Evolutionary conservation across 2,113 vertebrate genomes (phyloP).

Genomic region (Lampris incognitus): DNA sequence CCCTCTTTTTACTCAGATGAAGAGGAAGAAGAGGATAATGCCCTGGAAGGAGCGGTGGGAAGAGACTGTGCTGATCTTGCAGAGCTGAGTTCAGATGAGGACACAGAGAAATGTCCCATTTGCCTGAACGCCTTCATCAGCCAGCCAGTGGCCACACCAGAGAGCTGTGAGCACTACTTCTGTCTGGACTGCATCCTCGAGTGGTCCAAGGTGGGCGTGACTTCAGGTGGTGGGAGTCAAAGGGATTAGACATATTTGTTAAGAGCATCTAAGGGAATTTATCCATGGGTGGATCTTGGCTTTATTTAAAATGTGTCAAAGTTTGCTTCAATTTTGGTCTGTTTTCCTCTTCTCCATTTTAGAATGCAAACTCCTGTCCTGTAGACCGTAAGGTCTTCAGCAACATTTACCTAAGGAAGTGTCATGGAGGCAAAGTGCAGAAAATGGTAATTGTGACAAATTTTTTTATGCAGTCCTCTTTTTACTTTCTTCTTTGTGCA

Average conservation of each 20-base stretch:
- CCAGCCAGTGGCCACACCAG: slow-evolving; percentile 94
- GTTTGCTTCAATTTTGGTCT: background rate
- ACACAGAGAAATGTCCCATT: slow-evolving; percentile 92
- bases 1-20: slow-evolving; percentile 45
- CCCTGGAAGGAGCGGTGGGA: slow-evolving; percentile 60
- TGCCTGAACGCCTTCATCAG: slow-evolving; percentile 91
- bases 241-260: background rate
- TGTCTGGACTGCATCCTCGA: slow-evolving; percentile 96
- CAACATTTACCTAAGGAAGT: slow-evolving; percentile 88
- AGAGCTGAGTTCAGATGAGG: slow-evolving; percentile 87
- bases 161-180: slow-evolving; percentile 95
- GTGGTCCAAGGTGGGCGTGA: slow-evolving; percentile 91
- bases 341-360: slow-evolving; percentile 25
- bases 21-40: slow-evolving; percentile 68
- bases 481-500: background rate
- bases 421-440: slow-evolving; percentile 88
- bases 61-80: slow-evolving; percentile 43
- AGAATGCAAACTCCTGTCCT: slow-evolving; percentile 98
- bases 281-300: background rate
- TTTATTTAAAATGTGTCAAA: background rate
- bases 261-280: background rate
- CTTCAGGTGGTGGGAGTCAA: background rate
- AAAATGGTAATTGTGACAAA: slow-evolving; percentile 84
- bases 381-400: slow-evolving; percentile 92
- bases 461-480: background rate